phyloP scores from a whole-genome alignment of 2,113 vertebrate genomes.

The Romanogobio albipinnatus region DNA sequence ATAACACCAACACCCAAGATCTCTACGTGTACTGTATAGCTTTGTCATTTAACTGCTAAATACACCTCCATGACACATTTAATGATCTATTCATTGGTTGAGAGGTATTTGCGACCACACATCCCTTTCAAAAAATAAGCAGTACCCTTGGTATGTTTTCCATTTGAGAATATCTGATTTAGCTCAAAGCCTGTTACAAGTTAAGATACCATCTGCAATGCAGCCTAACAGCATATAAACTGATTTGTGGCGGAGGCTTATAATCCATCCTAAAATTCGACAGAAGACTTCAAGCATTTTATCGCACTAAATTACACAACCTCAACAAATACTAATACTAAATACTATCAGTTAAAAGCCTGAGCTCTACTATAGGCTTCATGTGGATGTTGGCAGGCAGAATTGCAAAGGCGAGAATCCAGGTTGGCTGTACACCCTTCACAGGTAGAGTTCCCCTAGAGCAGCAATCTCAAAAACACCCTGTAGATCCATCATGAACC shows the following conservation, averaged over 20 bases:
- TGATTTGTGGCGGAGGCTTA: neutral
- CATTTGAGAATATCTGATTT: constrained; percentile 17
- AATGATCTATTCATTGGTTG: neutral
- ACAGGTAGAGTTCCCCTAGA: no score
- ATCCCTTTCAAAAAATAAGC: neutral
- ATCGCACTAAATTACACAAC: constrained; percentile 5
- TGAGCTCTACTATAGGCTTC: neutral
- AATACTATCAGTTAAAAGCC: neutral
- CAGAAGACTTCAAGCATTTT: neutral
- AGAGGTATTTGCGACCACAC: neutral
- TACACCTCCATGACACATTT: neutral
- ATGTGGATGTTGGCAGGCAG: neutral
- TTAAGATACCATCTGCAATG: neutral
- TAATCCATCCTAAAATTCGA: neutral
- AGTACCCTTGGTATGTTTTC: neutral
- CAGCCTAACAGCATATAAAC: neutral
- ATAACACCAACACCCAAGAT: neutral
- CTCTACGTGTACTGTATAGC: neutral
- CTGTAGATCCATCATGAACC: no score
- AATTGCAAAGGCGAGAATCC: neutral
- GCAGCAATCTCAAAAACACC: no score
- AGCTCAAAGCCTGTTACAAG: constrained; percentile 6
- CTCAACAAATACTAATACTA: neutral
- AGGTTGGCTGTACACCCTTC: neutral
- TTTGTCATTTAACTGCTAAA: neutral